Evolutionary conservation across 37 sponge, comb jelly and placozoan species (phyloP), one percentile per base, ranked within the genome.

Genomic region (Ianthella basta): DNA sequence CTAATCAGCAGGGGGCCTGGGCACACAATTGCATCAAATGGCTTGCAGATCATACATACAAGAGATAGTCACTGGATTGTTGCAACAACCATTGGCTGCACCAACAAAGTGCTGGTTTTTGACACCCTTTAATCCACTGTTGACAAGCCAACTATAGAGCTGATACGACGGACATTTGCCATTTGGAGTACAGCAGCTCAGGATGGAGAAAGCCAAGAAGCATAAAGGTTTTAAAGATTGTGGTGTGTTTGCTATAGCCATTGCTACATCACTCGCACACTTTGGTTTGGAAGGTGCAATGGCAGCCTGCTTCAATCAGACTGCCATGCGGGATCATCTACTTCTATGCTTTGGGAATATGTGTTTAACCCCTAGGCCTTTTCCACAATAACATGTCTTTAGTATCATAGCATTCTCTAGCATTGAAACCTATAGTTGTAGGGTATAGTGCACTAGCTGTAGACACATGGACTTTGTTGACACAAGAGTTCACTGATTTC

Each of bases 11-110:
- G 64, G 5, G 8, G 3, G 3, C 50, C 64, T 27, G 24, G 64
- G 14, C 24, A 29, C 27, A 4, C 64, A 10, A 61, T 61, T 13
- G 64, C 64, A 61, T 61, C 64, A 4, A 61, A 61, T 37, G 84
- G 55, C n/a, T 35, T 83, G 56, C 82, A 82, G 74, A 81, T 87
- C 68, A 82, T 87, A 39, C 87, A 87, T 72, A 55, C 68, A 4
- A 20, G 87, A 40, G 55, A 32, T n/a, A 88, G 59, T 66, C 88
- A 88, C 32, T 88, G 83, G 88, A 88, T 78, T 59, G 83, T 88
- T 60, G 79, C 83, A 36, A 55, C 88, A 40, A 88, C 69, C 13
- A 39, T 75, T 16, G 72, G 82, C 21, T 73, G 57, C 53, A 21
- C 88, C 44, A 27, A 33, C 6, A 8, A 33, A 59, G 79, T 83